phyloP scores from a whole-genome alignment of 2,888 invertebrate species.

The Himalopsyche tibetana region DNA sequence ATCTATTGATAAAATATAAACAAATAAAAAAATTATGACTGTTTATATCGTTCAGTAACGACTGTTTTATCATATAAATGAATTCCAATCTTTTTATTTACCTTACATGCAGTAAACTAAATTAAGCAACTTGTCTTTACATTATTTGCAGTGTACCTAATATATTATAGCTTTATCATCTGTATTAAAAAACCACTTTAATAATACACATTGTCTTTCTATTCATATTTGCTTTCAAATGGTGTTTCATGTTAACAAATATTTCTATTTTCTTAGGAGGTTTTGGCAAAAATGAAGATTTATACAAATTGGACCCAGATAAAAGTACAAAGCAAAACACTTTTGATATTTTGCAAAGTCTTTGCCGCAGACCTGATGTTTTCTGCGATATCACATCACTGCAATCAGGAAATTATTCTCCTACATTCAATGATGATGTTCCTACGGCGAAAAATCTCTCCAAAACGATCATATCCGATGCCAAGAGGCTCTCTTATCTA shows the following conservation, averaged over 20 bases:
- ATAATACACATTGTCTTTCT: not conserved
- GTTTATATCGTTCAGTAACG: too few species aligned
- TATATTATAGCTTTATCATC: too few species aligned
- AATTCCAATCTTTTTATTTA: too few species aligned
- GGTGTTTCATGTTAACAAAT: conserved; percentile 17
- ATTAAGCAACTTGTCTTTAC: too few species aligned
- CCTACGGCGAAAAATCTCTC: conserved; percentile 76
- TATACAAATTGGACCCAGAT: conserved; percentile 79
- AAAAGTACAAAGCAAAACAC: conserved; percentile 81
- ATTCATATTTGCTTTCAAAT: not conserved
- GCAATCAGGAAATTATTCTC: conserved; percentile 69
- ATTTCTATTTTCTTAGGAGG: conserved; percentile 72
- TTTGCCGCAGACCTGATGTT: conserved; percentile 74
- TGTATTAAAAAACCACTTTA: too few species aligned
- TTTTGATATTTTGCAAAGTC: conserved; percentile 79
- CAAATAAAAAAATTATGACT: too few species aligned
- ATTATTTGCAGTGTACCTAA: too few species aligned
- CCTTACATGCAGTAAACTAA: too few species aligned
- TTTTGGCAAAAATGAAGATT: conserved; percentile 78
- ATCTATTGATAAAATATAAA: not conserved
- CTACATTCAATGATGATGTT: conserved; percentile 77
- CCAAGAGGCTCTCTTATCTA: conserved; percentile 88
- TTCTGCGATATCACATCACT: conserved; percentile 73
- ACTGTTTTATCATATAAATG: too few species aligned
- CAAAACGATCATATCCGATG: conserved; percentile 79